phyloP scores from a whole-genome alignment of 2,888 invertebrate genomes.

The Oscheius sp. region DNA sequence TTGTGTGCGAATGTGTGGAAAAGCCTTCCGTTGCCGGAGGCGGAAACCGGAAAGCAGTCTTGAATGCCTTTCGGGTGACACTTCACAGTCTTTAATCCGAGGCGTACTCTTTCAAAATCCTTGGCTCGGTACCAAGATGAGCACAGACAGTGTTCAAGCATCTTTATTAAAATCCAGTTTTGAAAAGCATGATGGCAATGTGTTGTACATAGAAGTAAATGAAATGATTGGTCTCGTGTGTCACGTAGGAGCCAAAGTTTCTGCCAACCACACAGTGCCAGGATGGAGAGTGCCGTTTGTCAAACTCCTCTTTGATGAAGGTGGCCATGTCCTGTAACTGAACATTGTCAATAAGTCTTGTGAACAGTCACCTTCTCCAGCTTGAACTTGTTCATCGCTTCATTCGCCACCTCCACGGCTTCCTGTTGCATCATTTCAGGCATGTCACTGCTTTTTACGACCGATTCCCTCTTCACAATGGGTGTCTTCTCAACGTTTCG shows the following conservation, averaged over 20 bases:
- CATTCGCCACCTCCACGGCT: constrained; percentile 29
- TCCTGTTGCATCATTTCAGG: constrained; percentile 31
- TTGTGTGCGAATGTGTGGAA: constrained; percentile 30
- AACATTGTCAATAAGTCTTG: not conserved
- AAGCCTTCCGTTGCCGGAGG: constrained; percentile 38
- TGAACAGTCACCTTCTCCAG: constrained; percentile 30
- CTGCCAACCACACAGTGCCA: constrained; percentile 45
- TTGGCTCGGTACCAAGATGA: not conserved
- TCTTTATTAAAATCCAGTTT: constrained; percentile 42
- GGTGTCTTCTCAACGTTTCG: constrained; percentile 26
- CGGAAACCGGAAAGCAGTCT: constrained; percentile 30
- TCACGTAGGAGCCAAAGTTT: constrained; percentile 46
- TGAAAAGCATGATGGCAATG: constrained; percentile 51
- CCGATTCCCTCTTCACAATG: constrained; percentile 26
- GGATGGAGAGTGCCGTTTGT: constrained; percentile 38
- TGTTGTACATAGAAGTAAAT: constrained; percentile 51
- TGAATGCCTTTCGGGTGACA: constrained; percentile 30
- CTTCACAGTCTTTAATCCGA: constrained; percentile 24
- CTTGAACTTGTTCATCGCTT: constrained; percentile 37
- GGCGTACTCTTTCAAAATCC: constrained; percentile 2
- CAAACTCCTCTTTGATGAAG: constrained; percentile 48
- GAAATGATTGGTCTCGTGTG: constrained; percentile 50
- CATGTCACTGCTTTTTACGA: constrained; percentile 36
- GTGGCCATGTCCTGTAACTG: constrained; percentile 47
- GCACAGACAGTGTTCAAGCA: not conserved